Percentiles rank a stretch among this genome's conserved stretches.
phyloP scores from a whole-genome alignment of 2,113 vertebrate species.

The Cacatua alba region DNA sequence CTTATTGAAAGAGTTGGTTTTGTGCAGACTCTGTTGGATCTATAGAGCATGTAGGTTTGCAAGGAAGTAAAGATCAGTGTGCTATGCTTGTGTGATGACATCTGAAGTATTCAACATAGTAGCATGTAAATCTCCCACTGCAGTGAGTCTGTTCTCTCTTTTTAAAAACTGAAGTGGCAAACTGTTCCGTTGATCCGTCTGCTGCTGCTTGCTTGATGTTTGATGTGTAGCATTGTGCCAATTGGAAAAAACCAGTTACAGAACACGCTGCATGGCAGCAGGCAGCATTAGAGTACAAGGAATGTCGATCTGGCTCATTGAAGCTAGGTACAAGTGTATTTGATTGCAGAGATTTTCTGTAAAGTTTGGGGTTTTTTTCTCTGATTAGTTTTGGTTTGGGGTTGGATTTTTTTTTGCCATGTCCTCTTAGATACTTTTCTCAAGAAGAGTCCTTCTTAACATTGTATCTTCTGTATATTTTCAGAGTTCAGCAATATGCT shows the following conservation, averaged over 20 bases:
- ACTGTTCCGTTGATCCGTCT: neutral
- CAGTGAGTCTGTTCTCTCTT: neutral
- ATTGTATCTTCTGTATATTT: slow-evolving; percentile 33
- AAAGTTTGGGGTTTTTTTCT: neutral
- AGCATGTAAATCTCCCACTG: neutral
- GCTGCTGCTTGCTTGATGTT: neutral
- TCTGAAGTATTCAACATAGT: neutral
- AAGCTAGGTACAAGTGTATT: neutral
- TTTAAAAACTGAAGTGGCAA: neutral
- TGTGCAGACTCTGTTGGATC: neutral
- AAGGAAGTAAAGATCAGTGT: neutral
- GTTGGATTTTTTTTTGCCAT: neutral
- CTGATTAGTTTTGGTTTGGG: neutral
- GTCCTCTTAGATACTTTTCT: neutral
- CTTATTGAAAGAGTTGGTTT: neutral
- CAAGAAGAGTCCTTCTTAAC: neutral
- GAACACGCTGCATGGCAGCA: neutral
- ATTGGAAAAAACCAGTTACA: neutral
- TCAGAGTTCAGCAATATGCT: slow-evolving; percentile 84
- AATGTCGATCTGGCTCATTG: neutral
- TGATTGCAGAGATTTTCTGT: neutral
- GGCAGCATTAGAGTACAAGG: neutral
- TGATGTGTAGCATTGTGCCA: neutral
- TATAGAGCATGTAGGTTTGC: neutral
- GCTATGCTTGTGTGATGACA: neutral